Base-by-base conservation (phyloP, 2,888 invertebrate species). In the Myathropa florea region DNA sequence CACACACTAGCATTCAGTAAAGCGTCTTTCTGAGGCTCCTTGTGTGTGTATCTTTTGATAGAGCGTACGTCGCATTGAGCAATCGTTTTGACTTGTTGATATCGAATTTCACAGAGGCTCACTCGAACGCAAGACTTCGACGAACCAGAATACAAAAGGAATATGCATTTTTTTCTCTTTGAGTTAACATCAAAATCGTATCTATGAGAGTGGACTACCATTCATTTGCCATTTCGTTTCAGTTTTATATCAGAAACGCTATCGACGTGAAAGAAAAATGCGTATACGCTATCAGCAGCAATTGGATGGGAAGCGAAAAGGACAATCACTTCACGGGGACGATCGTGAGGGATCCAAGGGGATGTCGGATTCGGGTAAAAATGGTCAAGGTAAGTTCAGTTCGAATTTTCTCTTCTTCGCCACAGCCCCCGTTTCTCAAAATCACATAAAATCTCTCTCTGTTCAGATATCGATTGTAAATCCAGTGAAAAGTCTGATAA, bases 161-260 rank as follows among this genome's bases (percentile, higher is more conserved):
- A 64, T 21, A 80, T 53, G 26, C 71, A 79, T 53, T n/a, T 3
- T 21, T 39, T 78, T 73, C 83, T 39, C 77, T 60, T 80, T 55
- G 36, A 64, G 60, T 71, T 83, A 73, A 79, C 67, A 87, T 88
- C 81, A 83, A 78, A n/a, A 76, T 73, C 68, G 64, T 71, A 67
- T 65, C 57, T 80, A 78, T 64, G 68, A 46, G 61, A 68, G 18
- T 36, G 26, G 18, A 68, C 33, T 70, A 33, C 57, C 71, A 46
- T 46, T 18, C 68, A 26, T 71, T 63, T 30, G 14, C 10, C 53
- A 23, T 68, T 70, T 63, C 30, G 26, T 88, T 94, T 23, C 95
- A 98, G 98, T 96, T 88, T 94, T 96, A 92, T 97, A 97, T 93
- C 97, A 98, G 93, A 98, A 98, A 92, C 95, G 97, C 87, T 94